Evolutionary conservation across 2,888 invertebrate genomes (phyloP).

Genomic region (Macropis europaea): DNA sequence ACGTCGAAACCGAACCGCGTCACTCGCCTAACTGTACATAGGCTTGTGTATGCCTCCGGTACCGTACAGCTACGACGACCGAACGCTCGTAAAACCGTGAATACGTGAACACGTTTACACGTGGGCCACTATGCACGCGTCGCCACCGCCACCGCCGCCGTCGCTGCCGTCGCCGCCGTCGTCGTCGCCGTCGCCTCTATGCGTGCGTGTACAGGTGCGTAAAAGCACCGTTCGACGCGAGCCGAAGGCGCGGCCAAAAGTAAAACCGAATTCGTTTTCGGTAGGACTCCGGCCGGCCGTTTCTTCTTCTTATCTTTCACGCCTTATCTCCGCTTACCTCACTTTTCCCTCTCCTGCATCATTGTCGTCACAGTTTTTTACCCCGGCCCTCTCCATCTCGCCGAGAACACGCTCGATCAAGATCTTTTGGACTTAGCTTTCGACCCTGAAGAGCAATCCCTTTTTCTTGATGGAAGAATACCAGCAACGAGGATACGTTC

Average conservation of each 20-base stretch:
- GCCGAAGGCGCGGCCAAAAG: constrained; percentile 69
- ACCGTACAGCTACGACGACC: constrained; percentile 59
- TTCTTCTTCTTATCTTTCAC: constrained; percentile 43
- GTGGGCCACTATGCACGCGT: constrained; percentile 60
- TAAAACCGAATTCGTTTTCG: constrained; percentile 79
- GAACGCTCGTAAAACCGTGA: constrained; percentile 64
- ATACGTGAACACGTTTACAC: constrained; percentile 58
- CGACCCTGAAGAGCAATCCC: too few relatives aligned
- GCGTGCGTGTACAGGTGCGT: constrained; percentile 64
- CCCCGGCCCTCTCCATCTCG: too few relatives aligned
- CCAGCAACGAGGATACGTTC: too few relatives aligned
- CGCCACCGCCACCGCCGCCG: too few relatives aligned
- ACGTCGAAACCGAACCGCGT: constrained; percentile 74
- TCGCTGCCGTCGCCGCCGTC: too few relatives aligned
- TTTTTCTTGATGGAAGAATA: too few relatives aligned
- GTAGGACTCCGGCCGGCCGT: constrained; percentile 59
- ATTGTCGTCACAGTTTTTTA: too few relatives aligned
- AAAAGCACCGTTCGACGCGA: constrained; percentile 69
- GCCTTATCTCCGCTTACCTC: constrained; percentile 32
- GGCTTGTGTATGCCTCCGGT: constrained; percentile 56
- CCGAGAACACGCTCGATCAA: too few relatives aligned
- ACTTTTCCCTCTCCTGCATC: constrained; percentile 9
- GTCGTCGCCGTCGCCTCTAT: constrained; percentile 51
- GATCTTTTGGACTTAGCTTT: too few relatives aligned
- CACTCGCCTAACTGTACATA: constrained; percentile 77